Evolutionary conservation across 2,797 vertebrate genomes (phyloP).

Genomic region (Pangasius krempfi): DNA sequence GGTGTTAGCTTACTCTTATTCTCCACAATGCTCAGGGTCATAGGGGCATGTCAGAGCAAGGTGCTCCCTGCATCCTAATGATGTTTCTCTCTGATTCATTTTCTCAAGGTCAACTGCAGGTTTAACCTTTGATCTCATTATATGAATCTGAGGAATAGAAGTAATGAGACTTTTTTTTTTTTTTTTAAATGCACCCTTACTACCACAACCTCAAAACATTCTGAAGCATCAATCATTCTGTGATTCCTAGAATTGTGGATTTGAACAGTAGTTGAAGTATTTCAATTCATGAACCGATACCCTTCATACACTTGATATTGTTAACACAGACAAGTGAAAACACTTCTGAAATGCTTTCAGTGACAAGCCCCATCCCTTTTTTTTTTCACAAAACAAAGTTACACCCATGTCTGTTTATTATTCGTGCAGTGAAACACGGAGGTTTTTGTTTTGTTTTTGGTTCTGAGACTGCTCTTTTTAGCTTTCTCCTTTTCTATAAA

Average conservation of each 20-base stretch:
- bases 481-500: not conserved
- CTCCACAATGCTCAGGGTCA: constrained; percentile 54
- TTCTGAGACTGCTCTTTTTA: not conserved
- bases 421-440: not conserved
- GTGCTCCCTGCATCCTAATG: constrained; percentile 56
- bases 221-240: not conserved
- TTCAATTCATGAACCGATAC: not conserved
- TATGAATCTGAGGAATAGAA: constrained; percentile 39
- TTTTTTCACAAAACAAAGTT: not conserved
- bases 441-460: not conserved
- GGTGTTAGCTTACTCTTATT: constrained; percentile 45
- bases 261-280: not conserved
- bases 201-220: not conserved
- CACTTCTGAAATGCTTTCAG: not conserved
- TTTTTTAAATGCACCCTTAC: not conserved
- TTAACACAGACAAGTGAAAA: not conserved
- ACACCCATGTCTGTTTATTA: not conserved
- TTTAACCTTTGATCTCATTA: constrained; percentile 59
- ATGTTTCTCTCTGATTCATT: constrained; percentile 49
- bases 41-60: constrained; percentile 41
- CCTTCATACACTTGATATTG: not conserved
- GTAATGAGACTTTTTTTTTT: constrained; percentile 48
- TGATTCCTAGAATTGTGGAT: too few relatives aligned
- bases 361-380: too few relatives aligned
- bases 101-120: constrained; percentile 49